Conservation (phyloP, 2,888 invertebrate genomes). For the Tetramorium bicarinatum region DNA sequence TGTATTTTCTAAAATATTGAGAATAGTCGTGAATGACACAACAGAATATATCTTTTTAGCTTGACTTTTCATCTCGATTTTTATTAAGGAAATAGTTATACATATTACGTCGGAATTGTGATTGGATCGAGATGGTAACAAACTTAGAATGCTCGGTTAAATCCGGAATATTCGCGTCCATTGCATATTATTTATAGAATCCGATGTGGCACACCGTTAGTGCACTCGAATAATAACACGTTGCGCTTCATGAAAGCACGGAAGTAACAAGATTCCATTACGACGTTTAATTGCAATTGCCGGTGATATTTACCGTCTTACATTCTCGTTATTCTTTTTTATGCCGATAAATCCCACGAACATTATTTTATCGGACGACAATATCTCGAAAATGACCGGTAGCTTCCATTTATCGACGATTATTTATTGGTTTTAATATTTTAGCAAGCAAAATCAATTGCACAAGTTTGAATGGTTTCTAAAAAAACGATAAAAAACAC, state of each 20-base stretch:
- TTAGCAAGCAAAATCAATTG: not conserved
- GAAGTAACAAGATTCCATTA: constrained; percentile 31
- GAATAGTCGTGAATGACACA: not conserved
- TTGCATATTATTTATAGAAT: constrained; percentile 36
- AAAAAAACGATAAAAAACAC: not conserved
- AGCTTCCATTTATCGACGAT: constrained; percentile 18
- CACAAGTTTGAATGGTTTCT: not conserved
- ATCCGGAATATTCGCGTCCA: constrained; percentile 1
- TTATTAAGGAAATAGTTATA: not conserved
- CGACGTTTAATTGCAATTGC: constrained; percentile 32
- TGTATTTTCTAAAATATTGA: not conserved
- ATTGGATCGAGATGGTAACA: not conserved
- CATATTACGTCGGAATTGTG: not conserved
- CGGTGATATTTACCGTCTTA: constrained; percentile 31
- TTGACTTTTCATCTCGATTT: not conserved
- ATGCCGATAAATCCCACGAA: constrained; percentile 19
- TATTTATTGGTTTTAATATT: constrained; percentile 1
- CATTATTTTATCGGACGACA: constrained; percentile 17
- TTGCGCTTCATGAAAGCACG: constrained; percentile 28
- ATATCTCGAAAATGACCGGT: constrained; percentile 10
- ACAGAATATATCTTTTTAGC: not conserved
- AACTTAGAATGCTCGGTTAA: not conserved
- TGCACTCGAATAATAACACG: constrained; percentile 36
- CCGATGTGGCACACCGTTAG: constrained; percentile 24
- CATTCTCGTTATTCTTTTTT: not conserved